Base-by-base conservation (phyloP, 2,888 invertebrate species). In the Lydus trimaculatus region DNA sequence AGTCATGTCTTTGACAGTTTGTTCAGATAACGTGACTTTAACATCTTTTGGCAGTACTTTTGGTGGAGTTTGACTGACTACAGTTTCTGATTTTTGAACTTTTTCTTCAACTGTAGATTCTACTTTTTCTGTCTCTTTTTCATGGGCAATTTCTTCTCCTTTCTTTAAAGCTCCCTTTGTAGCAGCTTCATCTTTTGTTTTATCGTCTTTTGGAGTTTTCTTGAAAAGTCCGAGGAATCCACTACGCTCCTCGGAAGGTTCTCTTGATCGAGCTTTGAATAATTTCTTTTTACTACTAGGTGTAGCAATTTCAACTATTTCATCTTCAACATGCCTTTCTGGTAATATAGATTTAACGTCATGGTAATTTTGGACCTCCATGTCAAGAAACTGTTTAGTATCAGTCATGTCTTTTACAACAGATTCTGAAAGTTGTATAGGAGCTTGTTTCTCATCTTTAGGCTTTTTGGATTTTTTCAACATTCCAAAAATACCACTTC, bases 101-200 rank as follows among this genome's bases (percentile, higher is more conserved):
- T 59, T 63, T 33, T 58, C 31, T 52, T 20, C 11, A 5, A 25
- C 31, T 0, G 13, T 9, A 11, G 8, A 17, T 67, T 63, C 67
- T 58, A 20, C 15, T 43, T 63, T 64, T 39, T 62, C 33, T 25
- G 60, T 23, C 23, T 28, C 60, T 17, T 23, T 31, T 58, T 59
- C 33, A n/a, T 74, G 75, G 17, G 71, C 70, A 31, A 75, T 75
- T 74, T 72, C 64, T 69, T 73, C 63, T 68, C 75, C 76, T 9
- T 62, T 64, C 31, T 67, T 64, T 28, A 75, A 60, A 58, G 74
- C 72, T n/a, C 58, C 28, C n/a, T 72, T 28, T 3, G 28, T 61
- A 33, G 59, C 25, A 11, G 67, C 52, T 52, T 65, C 28, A 39
- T 48, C 28, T 33, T 59, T n/a, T 17, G n/a, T 52, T 61, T 63